Percentiles rank a stretch among this genome's conserved stretches.
Evolutionary conservation across 2,888 invertebrate species (phyloP).

Genomic region (Platerodrilus igneus): DNA sequence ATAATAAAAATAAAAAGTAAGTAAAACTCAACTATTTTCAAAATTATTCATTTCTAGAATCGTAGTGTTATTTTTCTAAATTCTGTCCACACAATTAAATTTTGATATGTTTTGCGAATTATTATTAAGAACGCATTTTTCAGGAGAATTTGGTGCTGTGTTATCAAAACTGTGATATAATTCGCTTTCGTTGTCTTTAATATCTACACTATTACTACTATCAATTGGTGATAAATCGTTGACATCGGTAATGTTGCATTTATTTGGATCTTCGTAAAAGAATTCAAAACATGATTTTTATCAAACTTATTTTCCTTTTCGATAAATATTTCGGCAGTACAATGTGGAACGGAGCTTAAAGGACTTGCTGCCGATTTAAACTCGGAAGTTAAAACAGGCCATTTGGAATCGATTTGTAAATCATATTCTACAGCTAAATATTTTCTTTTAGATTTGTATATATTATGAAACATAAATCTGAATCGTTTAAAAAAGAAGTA

Average conservation of each 20-base stretch:
- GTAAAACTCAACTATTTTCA: conserved; percentile 39
- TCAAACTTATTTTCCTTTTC: conserved; percentile 50
- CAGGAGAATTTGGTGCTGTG: conserved; percentile 13
- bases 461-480: conserved; percentile 53
- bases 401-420: conserved; percentile 54
- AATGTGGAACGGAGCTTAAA: conserved; percentile 42
- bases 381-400: conserved; percentile 58
- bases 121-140: too few relatives aligned
- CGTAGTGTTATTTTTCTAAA: conserved; percentile 20
- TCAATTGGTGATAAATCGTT: conserved; percentile 5
- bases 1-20: conserved; percentile 12
- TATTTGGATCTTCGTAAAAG: conserved; percentile 41
- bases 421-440: conserved; percentile 62
- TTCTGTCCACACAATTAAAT: too few relatives aligned
- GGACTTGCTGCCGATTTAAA: conserved; percentile 45
- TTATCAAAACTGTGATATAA: conserved; percentile 20
- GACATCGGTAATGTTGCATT: neutral
- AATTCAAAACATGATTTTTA: conserved; percentile 50
- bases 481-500: conserved; percentile 56
- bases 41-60: conserved; percentile 40
- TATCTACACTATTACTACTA: conserved; percentile 1
- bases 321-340: conserved; percentile 51
- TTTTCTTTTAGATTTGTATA: conserved; percentile 57
- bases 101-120: too few relatives aligned
- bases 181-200: conserved; percentile 11